Conservation (phyloP, 2,113 vertebrate genomes). For the Platysteira castanea region DNA sequence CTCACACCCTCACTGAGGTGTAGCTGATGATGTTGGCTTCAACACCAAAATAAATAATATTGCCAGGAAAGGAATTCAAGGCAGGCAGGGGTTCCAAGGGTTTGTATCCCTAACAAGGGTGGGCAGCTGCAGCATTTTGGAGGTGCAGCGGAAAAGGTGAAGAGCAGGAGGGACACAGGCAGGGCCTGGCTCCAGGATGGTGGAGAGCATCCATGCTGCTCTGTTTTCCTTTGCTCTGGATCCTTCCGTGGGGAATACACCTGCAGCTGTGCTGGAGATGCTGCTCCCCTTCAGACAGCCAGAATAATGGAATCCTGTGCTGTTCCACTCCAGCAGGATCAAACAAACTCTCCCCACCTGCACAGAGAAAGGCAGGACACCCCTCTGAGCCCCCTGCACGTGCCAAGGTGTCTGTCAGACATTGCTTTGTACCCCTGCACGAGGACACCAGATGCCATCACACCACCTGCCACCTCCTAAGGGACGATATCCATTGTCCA, state of each 20-base stretch:
- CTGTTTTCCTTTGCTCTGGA: neutral
- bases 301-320: neutral
- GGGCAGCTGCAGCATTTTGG: neutral
- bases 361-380: neutral
- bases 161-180: neutral
- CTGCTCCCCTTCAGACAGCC: neutral
- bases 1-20: neutral
- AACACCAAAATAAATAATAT: neutral
- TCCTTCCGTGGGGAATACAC: neutral
- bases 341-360: neutral
- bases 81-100: neutral
- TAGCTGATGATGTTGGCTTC: accelerated
- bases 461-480: neutral
- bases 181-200: neutral
- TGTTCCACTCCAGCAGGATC: neutral
- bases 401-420: neutral
- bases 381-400: neutral
- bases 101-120: neutral
- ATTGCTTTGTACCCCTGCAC: accelerated
- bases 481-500: neutral
- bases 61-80: neutral
- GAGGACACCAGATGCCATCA: neutral
- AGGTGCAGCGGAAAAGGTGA: neutral
- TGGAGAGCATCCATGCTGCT: neutral
- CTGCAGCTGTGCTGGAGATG: neutral